Conservation (phyloP, 1,140 invertebrate genomes). For the Drosophila pallidifrons region DNA sequence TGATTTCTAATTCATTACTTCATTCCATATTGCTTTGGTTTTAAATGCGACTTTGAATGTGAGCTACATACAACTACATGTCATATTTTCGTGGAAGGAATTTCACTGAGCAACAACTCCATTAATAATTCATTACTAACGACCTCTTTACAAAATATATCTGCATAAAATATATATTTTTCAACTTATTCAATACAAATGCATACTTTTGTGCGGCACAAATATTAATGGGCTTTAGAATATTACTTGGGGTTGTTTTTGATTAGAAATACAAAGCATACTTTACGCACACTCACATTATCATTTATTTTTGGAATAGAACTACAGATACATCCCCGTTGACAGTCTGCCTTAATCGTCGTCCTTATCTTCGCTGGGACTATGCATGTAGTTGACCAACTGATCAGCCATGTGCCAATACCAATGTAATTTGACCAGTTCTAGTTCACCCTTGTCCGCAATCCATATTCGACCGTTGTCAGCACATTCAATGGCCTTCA, state of each 20-base stretch:
- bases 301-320: constrained; percentile 19
- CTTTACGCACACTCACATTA: not conserved
- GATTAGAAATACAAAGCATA: not conserved
- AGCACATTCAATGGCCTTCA: constrained; percentile 70
- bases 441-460: constrained; percentile 70
- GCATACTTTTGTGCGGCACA: too few relatives aligned
- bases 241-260: not conserved
- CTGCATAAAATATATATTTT: too few relatives aligned
- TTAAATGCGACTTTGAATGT: too few relatives aligned
- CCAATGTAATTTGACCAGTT: constrained; percentile 68
- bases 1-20: too few relatives aligned
- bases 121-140: too few relatives aligned
- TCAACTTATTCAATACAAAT: too few relatives aligned
- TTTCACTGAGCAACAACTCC: too few relatives aligned
- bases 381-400: constrained; percentile 68
- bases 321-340: too few relatives aligned
- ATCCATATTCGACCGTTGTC: constrained; percentile 82
- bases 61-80: too few relatives aligned
- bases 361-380: constrained; percentile 48
- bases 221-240: not conserved
- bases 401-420: constrained; percentile 81
- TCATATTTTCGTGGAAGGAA: too few relatives aligned
- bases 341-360: constrained; percentile 8
- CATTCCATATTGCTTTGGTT: too few relatives aligned
- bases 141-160: too few relatives aligned